phyloP scores from a whole-genome alignment of 2,888 invertebrate genomes.

The Empis stercorea region DNA sequence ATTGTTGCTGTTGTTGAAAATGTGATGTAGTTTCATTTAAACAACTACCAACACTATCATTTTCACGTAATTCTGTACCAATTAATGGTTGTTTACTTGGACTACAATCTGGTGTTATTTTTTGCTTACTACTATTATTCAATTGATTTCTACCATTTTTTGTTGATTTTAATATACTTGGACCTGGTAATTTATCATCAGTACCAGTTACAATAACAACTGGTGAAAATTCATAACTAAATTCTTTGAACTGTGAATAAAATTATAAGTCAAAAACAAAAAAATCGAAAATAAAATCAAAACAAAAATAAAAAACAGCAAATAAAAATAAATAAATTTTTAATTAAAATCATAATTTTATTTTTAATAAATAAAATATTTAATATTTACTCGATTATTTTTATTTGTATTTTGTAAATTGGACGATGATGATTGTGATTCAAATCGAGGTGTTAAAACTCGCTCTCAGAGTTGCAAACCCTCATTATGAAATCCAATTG shows the following conservation, averaged over 20 bases:
- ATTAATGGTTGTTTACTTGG: conserved; percentile 28
- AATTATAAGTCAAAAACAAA: too few species aligned
- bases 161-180: conserved; percentile 36
- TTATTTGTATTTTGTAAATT: background rate
- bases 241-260: conserved; percentile 20
- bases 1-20: background rate
- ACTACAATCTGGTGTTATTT: conserved; percentile 16
- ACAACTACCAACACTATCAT: conserved; percentile 20
- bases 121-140: conserved; percentile 14
- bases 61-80: conserved; percentile 17
- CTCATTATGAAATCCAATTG: conserved; percentile 21
- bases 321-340: conserved; percentile 3
- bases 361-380: conserved; percentile 16
- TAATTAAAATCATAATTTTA: background rate
- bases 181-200: conserved; percentile 23
- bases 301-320: background rate
- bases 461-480: conserved; percentile 41
- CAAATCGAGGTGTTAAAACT: conserved; percentile 37
- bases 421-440: conserved; percentile 23
- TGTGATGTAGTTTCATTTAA: conserved; percentile 16
- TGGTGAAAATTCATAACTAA: conserved; percentile 32
- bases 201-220: conserved; percentile 16
- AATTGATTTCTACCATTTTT: conserved; percentile 12
- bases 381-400: background rate
- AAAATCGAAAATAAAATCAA: too few species aligned